Conservation (phyloP, 2,113 vertebrate genomes). For the Hemiscyllium ocellatum region DNA sequence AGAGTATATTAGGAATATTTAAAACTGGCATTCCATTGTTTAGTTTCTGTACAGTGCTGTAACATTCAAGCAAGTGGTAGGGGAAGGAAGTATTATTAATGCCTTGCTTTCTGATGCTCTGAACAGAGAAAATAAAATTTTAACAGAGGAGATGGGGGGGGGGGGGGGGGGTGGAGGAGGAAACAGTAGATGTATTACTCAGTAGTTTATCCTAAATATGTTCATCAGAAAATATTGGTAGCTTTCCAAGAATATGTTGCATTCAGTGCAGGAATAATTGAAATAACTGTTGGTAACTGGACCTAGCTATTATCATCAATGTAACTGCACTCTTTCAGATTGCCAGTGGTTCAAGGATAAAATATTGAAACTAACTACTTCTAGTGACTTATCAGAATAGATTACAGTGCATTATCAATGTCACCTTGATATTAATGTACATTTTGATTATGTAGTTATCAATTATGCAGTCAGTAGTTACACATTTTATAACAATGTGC, state of each 20-base stretch:
- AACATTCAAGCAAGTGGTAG: not conserved
- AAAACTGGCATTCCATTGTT: not conserved
- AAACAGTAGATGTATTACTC: not conserved
- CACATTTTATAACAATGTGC: not conserved
- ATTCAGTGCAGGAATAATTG: not conserved
- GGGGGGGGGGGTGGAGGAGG: not conserved
- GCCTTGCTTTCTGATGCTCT: not conserved
- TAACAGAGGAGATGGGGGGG: not conserved
- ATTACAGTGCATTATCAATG: not conserved
- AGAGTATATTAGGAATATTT: not conserved
- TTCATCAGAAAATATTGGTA: not conserved
- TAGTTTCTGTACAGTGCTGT: not conserved
- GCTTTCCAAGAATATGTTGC: not conserved
- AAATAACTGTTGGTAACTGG: not conserved
- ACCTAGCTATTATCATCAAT: not conserved
- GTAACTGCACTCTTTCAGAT: not conserved
- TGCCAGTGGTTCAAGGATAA: not conserved
- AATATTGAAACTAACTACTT: not conserved
- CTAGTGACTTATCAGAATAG: not conserved
- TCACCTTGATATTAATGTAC: constrained; percentile 7
- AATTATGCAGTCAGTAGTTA: not conserved
- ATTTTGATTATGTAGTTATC: not conserved
- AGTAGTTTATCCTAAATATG: not conserved
- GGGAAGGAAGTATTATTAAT: not conserved
- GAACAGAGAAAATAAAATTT: not conserved